Evolutionary conservation across 2,113 vertebrate genomes (phyloP).

Genomic region (Crotophaga sulcirostris): DNA sequence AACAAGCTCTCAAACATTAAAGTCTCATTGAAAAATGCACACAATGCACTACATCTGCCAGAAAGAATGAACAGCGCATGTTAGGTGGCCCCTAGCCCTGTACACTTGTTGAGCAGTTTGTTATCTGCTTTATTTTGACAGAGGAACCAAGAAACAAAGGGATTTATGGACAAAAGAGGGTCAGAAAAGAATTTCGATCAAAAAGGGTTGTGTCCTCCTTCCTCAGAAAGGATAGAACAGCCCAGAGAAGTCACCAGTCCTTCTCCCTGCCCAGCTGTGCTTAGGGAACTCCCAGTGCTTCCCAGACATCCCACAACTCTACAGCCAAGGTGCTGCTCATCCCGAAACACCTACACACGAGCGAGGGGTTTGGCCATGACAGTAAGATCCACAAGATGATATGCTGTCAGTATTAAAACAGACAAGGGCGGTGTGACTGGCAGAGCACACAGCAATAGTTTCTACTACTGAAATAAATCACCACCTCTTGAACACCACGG

Average conservation of each 20-base stretch:
- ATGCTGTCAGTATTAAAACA: background rate
- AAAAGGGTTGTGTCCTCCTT: no score
- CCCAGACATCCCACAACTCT: fast-evolving
- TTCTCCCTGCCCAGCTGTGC: background rate
- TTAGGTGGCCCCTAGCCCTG: fast-evolving
- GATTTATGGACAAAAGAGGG: no score
- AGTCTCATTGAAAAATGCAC: fast-evolving
- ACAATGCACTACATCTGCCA: no score
- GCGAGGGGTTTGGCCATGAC: fast-evolving
- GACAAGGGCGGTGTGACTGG: background rate
- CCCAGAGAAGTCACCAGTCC: background rate
- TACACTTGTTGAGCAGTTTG: background rate
- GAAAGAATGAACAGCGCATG: fast-evolving
- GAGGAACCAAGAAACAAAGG: background rate
- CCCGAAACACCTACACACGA: fast-evolving
- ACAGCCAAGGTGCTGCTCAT: background rate
- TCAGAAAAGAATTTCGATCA: background rate
- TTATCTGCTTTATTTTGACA: no score
- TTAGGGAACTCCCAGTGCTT: fast-evolving
- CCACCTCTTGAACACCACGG: background rate
- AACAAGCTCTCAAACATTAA: fast-evolving
- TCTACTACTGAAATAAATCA: background rate
- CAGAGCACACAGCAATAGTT: background rate
- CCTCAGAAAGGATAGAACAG: background rate
- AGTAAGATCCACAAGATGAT: background rate